phyloP scores from a whole-genome alignment of 2,888 invertebrate species.

The Lepidochitona cinerea region DNA sequence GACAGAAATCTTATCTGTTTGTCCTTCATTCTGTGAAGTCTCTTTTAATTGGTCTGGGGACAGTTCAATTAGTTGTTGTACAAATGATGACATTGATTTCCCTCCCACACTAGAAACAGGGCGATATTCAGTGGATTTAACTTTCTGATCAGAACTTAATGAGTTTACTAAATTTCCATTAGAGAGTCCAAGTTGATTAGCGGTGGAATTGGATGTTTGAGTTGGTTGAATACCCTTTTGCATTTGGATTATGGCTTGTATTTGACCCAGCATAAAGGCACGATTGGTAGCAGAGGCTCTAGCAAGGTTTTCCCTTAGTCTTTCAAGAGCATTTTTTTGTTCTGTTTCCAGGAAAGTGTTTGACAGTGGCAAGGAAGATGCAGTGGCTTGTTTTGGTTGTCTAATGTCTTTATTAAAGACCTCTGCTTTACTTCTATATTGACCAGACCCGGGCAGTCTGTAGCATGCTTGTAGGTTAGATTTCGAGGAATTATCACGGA shows the following conservation, averaged over 20 bases:
- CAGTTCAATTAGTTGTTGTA: not conserved
- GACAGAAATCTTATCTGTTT: not conserved
- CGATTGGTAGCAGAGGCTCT: not conserved
- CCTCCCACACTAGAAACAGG: not conserved
- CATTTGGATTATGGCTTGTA: not conserved
- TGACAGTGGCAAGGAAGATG: too few species aligned
- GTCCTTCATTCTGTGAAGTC: not conserved
- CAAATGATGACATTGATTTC: not conserved
- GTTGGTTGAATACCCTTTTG: not conserved
- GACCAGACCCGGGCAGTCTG: too few species aligned
- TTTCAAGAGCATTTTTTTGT: not conserved
- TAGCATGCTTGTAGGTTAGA: too few species aligned
- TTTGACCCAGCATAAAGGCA: not conserved
- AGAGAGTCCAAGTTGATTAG: not conserved
- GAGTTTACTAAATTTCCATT: not conserved
- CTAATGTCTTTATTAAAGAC: too few species aligned
- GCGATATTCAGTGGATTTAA: not conserved
- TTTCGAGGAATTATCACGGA: too few species aligned
- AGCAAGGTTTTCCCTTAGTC: not conserved
- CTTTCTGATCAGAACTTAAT: not conserved
- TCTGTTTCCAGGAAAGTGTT: not conserved
- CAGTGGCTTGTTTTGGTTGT: too few species aligned
- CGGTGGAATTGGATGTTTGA: not conserved
- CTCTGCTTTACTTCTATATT: too few species aligned
- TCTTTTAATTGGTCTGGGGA: not conserved